Evolutionary conservation across 2,797 vertebrate species (phyloP).

Genomic region (Poeciliopsis gracilis): DNA sequence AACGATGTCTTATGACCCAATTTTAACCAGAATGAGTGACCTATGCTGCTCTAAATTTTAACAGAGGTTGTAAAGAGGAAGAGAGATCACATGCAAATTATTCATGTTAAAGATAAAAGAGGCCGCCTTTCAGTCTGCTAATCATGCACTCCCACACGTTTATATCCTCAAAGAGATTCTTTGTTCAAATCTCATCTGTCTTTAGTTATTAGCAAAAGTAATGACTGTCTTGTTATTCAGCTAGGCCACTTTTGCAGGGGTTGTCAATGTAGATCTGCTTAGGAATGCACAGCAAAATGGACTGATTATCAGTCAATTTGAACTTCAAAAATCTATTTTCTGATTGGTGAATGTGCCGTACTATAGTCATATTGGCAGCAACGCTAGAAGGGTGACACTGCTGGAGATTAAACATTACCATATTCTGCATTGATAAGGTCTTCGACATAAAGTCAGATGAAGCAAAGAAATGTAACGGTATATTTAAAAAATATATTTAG

Average conservation of each 20-base stretch:
- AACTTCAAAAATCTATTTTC: background rate
- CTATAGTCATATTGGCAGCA: background rate
- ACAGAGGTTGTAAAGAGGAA: constrained; percentile 27
- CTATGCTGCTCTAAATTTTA: constrained; percentile 21
- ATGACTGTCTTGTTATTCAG: constrained; percentile 10
- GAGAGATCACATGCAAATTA: constrained; percentile 58
- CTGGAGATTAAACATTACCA: background rate
- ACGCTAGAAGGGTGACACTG: background rate
- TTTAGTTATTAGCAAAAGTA: constrained; percentile 2
- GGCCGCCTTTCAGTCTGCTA: constrained; percentile 6
- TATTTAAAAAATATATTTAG: background rate
- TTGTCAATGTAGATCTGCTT: background rate
- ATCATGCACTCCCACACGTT: constrained; percentile 4
- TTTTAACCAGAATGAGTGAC: constrained; percentile 25
- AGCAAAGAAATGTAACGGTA: background rate
- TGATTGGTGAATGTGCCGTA: background rate
- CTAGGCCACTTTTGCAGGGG: background rate
- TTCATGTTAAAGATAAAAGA: constrained; percentile 33
- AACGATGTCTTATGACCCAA: constrained; percentile 31
- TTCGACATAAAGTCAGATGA: background rate
- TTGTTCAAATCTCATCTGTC: constrained; percentile 18
- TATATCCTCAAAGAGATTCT: constrained; percentile 18
- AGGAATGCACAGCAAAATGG: background rate
- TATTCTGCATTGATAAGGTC: background rate
- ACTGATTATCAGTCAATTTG: background rate